phyloP scores from a whole-genome alignment of 2,113 vertebrate species.

The Plestiodon gilberti region DNA sequence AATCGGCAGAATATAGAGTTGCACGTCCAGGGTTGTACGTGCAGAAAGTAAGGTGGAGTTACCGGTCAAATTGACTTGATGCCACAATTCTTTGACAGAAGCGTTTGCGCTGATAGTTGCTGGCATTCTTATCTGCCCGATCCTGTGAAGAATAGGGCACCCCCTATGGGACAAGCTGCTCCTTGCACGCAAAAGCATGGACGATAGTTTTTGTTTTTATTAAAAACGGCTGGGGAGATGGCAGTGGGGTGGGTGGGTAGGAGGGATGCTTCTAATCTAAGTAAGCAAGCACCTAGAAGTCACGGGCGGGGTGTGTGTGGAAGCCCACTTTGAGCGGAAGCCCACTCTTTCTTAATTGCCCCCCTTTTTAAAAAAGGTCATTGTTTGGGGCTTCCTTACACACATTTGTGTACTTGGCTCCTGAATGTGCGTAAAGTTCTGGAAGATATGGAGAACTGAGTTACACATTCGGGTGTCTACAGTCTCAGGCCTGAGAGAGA shows the following conservation, averaged over 20 bases:
- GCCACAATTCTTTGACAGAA: background rate
- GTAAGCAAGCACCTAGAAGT: no score
- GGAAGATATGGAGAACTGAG: background rate
- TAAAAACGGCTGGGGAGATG: background rate
- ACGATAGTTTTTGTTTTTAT: no score
- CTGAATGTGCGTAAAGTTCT: background rate
- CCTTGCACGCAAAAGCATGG: background rate
- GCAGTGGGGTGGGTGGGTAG: background rate
- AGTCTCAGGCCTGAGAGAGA: background rate
- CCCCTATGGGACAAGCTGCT: background rate
- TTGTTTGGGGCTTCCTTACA: background rate
- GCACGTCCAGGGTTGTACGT: background rate
- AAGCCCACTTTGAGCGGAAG: background rate
- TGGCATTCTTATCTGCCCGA: background rate
- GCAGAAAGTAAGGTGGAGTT: background rate
- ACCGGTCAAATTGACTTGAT: background rate
- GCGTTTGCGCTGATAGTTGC: background rate
- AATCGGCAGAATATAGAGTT: no score
- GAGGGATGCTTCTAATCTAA: fast-evolving
- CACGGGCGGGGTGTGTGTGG: background rate
- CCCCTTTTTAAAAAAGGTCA: background rate
- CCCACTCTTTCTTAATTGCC: background rate
- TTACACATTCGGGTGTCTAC: background rate
- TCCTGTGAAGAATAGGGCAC: background rate
- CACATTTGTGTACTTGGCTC: background rate